Evolutionary conservation across 37 sponge, comb jelly and placozoan genomes (phyloP), one percentile per base, ranked within the genome.

Genomic region (Tethya wilhelma): DNA sequence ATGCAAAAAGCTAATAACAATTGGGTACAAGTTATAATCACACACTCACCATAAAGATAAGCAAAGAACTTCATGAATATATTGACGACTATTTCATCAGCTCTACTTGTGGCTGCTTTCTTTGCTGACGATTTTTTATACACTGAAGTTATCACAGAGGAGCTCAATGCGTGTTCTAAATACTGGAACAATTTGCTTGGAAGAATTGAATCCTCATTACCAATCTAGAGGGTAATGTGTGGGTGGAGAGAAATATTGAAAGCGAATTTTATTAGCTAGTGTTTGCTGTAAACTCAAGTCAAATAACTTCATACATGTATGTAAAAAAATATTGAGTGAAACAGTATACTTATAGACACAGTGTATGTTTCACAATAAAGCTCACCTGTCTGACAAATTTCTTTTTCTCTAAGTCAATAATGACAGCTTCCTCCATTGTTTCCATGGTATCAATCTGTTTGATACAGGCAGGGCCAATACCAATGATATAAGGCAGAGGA

Each of bases 401-500:
- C 4, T 70, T 55, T 67, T 89, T 89, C 25, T 89, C 89, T 65
- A 89, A 38, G 53, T 89, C 79, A 22, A 89, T 62, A 9, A 89
- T 56, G 6, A 88, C 46, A 40, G 83, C 88, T n/a, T n/a, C n/a
- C 26, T 86, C 92, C 65, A 78, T 83, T 42, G 55, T 78, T 2
- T 91, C 92, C 73, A 87, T 55, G 20, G 56, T 41, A 42, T 91
- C 92, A 66, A 91, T 38, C 22, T 78, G 42, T 56, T 65, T 71
- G 45, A 76, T 65, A 41, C 41, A 46, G 56, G 79, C 59, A 19
- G 87, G 89, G 56, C 55, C 63, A 1, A 96, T 77, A 59, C 96
- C 96, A 41, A 96, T 75, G 57, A 96, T 85, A 78, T 75, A 96
- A 7, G 96, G 96, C n/a, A 82, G 69, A 46, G 96, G 96, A 11